phyloP scores from a whole-genome alignment of 2,888 invertebrate genomes.

The Junonia oenone region DNA sequence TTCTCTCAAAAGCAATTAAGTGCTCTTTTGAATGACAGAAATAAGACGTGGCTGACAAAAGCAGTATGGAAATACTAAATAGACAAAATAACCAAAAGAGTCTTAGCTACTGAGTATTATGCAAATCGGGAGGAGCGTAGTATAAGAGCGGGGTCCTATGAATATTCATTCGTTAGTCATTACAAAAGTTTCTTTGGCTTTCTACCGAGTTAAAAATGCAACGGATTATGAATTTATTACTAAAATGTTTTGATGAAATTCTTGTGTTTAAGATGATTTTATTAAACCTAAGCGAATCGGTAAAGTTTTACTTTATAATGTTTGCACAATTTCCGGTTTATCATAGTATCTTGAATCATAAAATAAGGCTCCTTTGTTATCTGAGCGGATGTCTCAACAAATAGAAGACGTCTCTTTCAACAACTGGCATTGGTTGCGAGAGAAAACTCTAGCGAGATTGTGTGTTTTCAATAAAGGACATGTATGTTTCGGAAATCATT shows the following conservation, averaged over 20 bases:
- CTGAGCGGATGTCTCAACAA: no score
- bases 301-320: background rate
- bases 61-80: constrained; percentile 22
- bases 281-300: background rate
- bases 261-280: background rate
- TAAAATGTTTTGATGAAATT: background rate
- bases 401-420: no score
- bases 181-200: constrained; percentile 27
- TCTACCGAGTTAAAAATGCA: constrained; percentile 21
- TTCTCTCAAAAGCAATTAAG: constrained; percentile 8
- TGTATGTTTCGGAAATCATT: no score
- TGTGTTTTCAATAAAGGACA: no score
- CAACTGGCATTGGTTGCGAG: no score
- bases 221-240: constrained; percentile 20
- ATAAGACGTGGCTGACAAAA: constrained; percentile 18
- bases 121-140: constrained; percentile 36
- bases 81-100: constrained; percentile 24
- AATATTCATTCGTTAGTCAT: constrained; percentile 35
- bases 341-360: no score
- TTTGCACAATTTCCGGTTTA: no score
- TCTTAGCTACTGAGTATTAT: constrained; percentile 35
- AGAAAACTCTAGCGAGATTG: no score
- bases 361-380: no score
- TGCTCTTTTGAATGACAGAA: constrained; percentile 12
- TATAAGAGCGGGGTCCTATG: constrained; percentile 32